Conservation (phyloP, 2,113 vertebrate species). For the Melanerpes aurifrons region DNA sequence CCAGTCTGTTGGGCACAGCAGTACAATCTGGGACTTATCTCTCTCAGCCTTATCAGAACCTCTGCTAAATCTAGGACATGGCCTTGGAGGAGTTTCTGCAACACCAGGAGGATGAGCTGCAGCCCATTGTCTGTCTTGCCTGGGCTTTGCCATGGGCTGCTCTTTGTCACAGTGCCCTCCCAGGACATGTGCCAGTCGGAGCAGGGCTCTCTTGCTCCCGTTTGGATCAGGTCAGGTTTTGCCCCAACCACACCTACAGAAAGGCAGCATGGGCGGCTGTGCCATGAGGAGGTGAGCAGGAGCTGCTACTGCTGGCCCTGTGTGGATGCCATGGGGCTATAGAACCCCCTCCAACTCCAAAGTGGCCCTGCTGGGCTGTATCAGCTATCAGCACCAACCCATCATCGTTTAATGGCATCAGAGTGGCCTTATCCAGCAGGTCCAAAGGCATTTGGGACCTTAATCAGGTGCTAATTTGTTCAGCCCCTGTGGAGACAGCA, state of each 20-base stretch:
- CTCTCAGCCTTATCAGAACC: conserved; percentile 56
- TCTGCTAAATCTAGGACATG: conserved; percentile 57
- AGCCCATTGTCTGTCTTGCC: background rate
- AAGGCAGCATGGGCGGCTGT: background rate
- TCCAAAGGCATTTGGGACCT: background rate
- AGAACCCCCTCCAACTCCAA: background rate
- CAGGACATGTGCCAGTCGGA: fast-evolving
- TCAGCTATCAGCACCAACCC: background rate
- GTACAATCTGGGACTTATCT: conserved; percentile 74
- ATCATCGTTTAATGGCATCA: background rate
- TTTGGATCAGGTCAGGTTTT: background rate
- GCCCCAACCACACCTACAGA: fast-evolving
- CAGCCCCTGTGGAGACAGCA: background rate
- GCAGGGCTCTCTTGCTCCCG: background rate
- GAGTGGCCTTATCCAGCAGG: background rate
- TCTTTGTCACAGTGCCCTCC: background rate
- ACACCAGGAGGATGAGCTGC: conserved; percentile 1
- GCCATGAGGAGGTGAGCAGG: background rate
- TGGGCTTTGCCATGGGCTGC: background rate
- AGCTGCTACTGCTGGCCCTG: background rate
- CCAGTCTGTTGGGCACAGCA: conserved; percentile 71
- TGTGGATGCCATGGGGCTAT: fast-evolving
- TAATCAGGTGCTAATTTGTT: background rate
- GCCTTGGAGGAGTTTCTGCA: conserved; percentile 58
- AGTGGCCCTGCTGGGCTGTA: background rate